Base-by-base conservation (phyloP, 2,888 invertebrate species). In the Patella caerulea region DNA sequence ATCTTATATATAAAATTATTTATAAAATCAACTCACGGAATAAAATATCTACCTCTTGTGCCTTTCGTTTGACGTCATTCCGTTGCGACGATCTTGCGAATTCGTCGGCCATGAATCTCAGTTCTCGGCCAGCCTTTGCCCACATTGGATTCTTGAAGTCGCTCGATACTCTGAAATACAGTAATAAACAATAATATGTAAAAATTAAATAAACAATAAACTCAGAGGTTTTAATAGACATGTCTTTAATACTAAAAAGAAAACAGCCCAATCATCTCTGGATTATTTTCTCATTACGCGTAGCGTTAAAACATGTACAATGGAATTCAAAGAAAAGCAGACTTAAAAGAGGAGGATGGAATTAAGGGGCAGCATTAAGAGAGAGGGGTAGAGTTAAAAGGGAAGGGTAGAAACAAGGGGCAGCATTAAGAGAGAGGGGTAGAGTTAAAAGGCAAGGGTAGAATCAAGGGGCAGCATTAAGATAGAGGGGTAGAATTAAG, bases 21-120 rank as follows among this genome's bases (percentile, higher is more conserved):
- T 4, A 34, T 34, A 4, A 34, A 34, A 34, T 4, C 7, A 45
- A 45, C 45, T 45, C 45, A 45, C 45, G 45, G 45, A 45, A 45
- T 45, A 45, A 71, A 52, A 24, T 73, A 78, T 84, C 81, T 82
- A 88, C 90, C 73, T 78, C 72, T 52, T 85, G 75, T 17, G 90
- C 90, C 72, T 83, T 79, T 15, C 83, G 74, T 74, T 80, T 79
- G 19, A 91, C 84, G 54, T 79, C 74, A 53, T 86, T 71, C 45
- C 91, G 77, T 73, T 88, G 86, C 70, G 82, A 82, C 65, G 88
- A 89, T 55, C 79, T 79, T 9, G 86, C 87, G 80, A 91, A 90
- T 17, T 88, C 86, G 78, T 90, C 89, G 2, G 91, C 90, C 82
- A 88, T 83, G 73, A 83, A 73, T 56, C 90, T 75, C 17, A 90